Conservation (phyloP, 2,888 invertebrate genomes). For the Volucella inflata region DNA sequence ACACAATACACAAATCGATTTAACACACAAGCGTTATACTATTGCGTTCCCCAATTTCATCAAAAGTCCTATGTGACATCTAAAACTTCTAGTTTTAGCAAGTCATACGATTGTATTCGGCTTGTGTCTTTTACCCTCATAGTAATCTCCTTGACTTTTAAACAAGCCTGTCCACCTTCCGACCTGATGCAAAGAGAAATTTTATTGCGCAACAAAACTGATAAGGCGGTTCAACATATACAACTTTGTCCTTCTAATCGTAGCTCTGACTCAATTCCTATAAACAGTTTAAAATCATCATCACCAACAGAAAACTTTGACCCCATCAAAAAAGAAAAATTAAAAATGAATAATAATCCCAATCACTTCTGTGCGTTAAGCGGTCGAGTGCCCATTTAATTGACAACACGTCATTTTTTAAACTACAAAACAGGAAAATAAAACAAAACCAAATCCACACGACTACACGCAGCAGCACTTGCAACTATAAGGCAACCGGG, state of each 20-base stretch:
- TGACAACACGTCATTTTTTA: not conserved
- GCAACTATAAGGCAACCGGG: conserved; percentile 53
- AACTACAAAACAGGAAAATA: conserved; percentile 7
- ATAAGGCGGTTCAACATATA: conserved; percentile 15
- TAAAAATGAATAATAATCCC: not conserved
- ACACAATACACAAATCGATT: too few relatives aligned
- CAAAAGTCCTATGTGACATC: too few relatives aligned
- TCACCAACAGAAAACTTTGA: not conserved
- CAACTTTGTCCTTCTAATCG: not conserved
- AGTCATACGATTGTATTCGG: not conserved
- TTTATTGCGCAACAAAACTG: conserved; percentile 39
- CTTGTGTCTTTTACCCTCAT: not conserved
- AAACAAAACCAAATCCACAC: conserved; percentile 31
- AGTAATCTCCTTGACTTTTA: conserved; percentile 12
- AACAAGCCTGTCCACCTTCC: not conserved
- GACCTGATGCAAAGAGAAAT: conserved; percentile 24
- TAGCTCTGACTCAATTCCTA: not conserved
- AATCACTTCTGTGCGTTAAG: not conserved
- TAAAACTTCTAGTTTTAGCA: too few relatives aligned
- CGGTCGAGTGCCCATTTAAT: not conserved
- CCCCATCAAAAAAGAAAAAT: not conserved
- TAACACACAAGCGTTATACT: too few relatives aligned
- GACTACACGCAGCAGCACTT: conserved; percentile 30
- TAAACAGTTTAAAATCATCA: not conserved
- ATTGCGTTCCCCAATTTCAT: too few relatives aligned